phyloP scores from a whole-genome alignment of 2,113 vertebrate genomes.

The Micromys minutus region DNA sequence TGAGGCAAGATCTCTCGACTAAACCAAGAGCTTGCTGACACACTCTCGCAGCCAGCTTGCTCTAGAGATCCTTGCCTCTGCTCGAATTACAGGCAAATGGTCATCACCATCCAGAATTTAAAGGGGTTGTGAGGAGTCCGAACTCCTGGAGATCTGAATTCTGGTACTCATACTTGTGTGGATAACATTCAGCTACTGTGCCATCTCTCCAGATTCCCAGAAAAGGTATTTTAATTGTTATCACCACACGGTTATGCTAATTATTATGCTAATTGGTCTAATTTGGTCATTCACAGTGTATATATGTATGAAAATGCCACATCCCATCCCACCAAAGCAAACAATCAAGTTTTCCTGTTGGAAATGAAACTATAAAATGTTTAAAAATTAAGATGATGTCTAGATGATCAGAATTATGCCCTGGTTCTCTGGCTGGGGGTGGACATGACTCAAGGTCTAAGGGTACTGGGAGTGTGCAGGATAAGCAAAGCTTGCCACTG shows the following conservation, averaged over 20 bases:
- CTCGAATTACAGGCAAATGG: neutral
- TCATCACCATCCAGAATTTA: neutral
- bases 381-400: neutral
- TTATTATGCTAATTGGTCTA: neutral
- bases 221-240: neutral
- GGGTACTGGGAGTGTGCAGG: neutral
- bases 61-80: neutral
- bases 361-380: neutral
- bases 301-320: neutral
- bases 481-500: neutral
- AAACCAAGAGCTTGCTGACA: neutral
- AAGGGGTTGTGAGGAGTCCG: neutral
- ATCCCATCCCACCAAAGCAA: too few species aligned
- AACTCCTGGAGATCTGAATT: neutral
- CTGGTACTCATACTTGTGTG: neutral
- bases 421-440: neutral
- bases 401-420: neutral
- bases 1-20: neutral
- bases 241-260: neutral
- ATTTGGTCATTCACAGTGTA: neutral
- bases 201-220: neutral
- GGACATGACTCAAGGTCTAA: accelerated
- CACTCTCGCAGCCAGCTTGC: neutral
- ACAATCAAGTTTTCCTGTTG: neutral
- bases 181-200: neutral